These are phyloP conservation scores for Caenorhabditis remanei DNA, from an alignment of 1,140 invertebrate genomes.

Conservation along the genomic window DNA sequence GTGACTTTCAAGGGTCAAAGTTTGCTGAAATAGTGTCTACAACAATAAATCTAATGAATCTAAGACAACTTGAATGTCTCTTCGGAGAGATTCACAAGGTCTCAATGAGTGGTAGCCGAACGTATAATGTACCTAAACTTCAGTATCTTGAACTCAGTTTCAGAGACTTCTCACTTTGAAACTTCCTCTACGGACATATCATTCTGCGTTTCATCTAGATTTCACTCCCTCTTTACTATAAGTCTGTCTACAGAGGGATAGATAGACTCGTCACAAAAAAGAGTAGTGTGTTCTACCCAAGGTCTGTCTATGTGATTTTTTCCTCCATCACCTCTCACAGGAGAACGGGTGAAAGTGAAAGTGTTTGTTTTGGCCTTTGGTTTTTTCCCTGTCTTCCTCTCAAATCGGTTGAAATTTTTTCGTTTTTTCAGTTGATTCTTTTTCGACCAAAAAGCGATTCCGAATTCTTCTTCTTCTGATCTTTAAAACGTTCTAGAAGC, in stretches of 20 bases:
- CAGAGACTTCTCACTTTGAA: no score
- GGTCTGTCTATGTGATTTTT: conserved; percentile 39
- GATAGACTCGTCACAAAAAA: conserved; percentile 23
- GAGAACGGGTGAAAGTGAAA: conserved; percentile 43
- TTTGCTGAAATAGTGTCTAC: not conserved
- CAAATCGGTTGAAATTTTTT: not conserved
- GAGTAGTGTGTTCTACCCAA: not conserved
- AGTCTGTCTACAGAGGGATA: not conserved
- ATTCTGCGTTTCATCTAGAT: not conserved
- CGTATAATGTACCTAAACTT: no score
- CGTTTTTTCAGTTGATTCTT: not conserved
- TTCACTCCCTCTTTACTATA: not conserved
- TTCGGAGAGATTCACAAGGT: no score
- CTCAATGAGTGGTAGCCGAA: no score
- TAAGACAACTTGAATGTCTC: no score
- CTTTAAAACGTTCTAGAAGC: not conserved
- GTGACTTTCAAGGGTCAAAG: not conserved
- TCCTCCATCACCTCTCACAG: not conserved
- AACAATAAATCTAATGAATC: no score
- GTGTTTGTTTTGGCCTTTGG: conserved; percentile 54
- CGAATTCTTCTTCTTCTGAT: no score
- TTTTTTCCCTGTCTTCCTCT: not conserved
- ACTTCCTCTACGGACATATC: no score
- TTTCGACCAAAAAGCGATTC: not conserved
- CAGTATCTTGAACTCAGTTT: no score